Base-by-base conservation (phyloP, 2,888 invertebrate genomes). In the Hecatera dysodea region DNA sequence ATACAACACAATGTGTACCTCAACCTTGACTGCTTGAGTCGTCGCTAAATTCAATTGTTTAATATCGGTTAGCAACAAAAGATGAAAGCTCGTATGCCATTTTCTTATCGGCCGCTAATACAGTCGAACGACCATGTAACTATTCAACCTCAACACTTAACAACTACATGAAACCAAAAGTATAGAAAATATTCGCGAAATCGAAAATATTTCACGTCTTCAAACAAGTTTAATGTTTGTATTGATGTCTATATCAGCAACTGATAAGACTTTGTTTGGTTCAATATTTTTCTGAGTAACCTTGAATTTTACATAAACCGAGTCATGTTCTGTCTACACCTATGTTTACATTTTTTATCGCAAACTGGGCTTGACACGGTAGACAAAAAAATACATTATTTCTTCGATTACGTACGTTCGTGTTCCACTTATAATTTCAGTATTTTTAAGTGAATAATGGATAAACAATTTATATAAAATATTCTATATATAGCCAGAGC, bases 281-380 rank as follows among this genome's bases (percentile, higher is more conserved):
- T 67, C 82, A 84, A 86, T 84, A 78, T 83, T 83, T 86, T 85
- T 80, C 76, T 76, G 65, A 80, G 75, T 88, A 91, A 92, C 94
- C 95, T 94, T 95, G 94, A 87, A 83, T 83, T 78, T 72, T 84
- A 86, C 87, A 87, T 87, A 84, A 87, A 84, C 83, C 78, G 79
- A 82, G 64, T 82, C 75, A 61, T 80, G 78, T 79, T 81, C 79
- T 82, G 86, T 88, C 90, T 92, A 89, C 93, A 89, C 93, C 94
- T 91, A 81, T 92, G 88, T 93, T 93, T 90, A 90, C 88, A 82
- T 87, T 87, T 90, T 89, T 90, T 90, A 88, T 88, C 88, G 75
- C 72, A 80, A 75, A 82, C 84, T 67, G 73, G 85, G 86, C 81
- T 86, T 74, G 86, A 78, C 83, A 82, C 69, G 70, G 59, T 44